Evolutionary conservation across 2,113 vertebrate species (phyloP).

Genomic region (Corapipo altera): DNA sequence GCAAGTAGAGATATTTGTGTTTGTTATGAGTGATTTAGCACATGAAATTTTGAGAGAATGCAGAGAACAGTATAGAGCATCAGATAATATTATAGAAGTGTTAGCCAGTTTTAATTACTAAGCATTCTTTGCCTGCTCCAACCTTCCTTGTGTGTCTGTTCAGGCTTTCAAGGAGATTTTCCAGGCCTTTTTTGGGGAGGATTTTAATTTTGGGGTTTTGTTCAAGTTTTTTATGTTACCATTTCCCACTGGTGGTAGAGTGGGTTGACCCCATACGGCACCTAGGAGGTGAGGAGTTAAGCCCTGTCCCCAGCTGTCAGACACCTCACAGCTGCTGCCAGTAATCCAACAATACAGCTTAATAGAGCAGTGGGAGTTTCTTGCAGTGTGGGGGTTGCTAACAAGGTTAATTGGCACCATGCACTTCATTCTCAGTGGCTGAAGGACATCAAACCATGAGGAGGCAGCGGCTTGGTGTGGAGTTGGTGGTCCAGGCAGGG

Average conservation of each 20-base stretch:
- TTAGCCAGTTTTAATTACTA: conserved; percentile 15
- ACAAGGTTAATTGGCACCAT: background rate
- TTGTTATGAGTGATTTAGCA: background rate
- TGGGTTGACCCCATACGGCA: background rate
- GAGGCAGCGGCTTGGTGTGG: background rate
- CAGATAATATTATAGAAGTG: background rate
- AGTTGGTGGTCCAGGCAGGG: background rate
- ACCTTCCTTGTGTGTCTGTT: background rate
- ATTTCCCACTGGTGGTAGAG: background rate
- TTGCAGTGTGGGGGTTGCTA: background rate
- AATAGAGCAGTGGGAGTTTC: background rate
- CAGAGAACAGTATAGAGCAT: background rate
- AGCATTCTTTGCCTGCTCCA: background rate
- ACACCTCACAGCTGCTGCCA: background rate
- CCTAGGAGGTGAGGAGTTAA: background rate
- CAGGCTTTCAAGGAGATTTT: background rate
- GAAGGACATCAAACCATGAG: background rate
- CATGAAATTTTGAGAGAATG: background rate
- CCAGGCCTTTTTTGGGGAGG: background rate
- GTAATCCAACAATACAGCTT: background rate
- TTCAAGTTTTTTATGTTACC: background rate
- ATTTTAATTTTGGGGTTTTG: background rate
- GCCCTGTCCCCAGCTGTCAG: background rate
- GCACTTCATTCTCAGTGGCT: background rate
- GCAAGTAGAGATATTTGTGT: background rate